A percentile compares a stretch with the other conserved stretches of the same genome.
Evolutionary conservation across 2,888 invertebrate species (phyloP).

Genomic region (Alcis repandata): DNA sequence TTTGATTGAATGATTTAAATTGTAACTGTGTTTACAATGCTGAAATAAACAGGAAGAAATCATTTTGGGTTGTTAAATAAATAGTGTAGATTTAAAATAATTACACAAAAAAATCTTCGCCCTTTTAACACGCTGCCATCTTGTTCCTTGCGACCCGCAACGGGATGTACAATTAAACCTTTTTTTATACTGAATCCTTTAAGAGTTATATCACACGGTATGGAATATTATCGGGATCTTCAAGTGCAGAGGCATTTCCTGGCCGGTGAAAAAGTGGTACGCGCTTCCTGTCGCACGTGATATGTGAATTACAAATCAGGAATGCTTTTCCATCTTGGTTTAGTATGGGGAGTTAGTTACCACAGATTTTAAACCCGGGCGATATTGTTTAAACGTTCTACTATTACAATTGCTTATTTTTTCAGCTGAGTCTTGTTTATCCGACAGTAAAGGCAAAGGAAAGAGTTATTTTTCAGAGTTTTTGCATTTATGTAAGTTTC

Average conservation of each 20-base stretch:
- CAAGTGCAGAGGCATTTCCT: slow-evolving; percentile 36
- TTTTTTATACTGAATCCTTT: slow-evolving; percentile 25
- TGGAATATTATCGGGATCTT: slow-evolving; percentile 25
- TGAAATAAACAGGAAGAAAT: too few species aligned
- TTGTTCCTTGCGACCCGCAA: slow-evolving; percentile 11
- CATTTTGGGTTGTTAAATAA: too few species aligned
- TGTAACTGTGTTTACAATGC: too few species aligned
- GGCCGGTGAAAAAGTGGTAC: slow-evolving; percentile 33
- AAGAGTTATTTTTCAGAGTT: too few species aligned
- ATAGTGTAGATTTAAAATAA: too few species aligned
- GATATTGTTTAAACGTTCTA: too few species aligned
- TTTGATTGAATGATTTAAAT: too few species aligned
- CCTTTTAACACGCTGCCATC: slow-evolving; percentile 4
- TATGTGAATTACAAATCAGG: neutral
- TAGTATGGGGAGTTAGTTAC: neutral
- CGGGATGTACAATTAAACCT: slow-evolving; percentile 38
- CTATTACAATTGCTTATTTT: too few species aligned
- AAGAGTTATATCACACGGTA: slow-evolving; percentile 11
- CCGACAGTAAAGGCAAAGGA: too few species aligned
- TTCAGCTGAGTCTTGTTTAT: too few species aligned
- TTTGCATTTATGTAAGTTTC: too few species aligned
- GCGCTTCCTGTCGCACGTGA: slow-evolving; percentile 33
- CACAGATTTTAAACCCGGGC: too few species aligned
- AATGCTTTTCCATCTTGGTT: neutral
- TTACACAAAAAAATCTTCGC: neutral